phyloP scores from a whole-genome alignment of 1,140 invertebrate species.

The Hermetia illucens region DNA sequence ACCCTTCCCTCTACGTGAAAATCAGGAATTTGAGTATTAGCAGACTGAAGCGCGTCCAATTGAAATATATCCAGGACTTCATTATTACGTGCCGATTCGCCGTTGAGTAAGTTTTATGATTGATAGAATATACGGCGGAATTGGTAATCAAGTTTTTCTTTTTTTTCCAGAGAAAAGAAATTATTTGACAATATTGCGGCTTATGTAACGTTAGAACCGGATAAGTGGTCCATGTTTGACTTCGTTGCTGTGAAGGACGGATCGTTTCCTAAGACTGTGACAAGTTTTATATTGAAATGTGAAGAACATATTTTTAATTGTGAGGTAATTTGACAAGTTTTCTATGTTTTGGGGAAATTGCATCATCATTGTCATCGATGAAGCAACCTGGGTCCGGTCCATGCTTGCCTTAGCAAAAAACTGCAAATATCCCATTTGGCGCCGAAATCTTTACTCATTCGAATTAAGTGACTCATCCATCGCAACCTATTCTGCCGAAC shows the following conservation, averaged over 20 bases:
- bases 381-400: too few species aligned
- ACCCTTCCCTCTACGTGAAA: conserved; percentile 48
- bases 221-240: conserved; percentile 65
- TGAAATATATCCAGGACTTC: conserved; percentile 55
- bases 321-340: conserved; percentile 36
- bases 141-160: conserved; percentile 4
- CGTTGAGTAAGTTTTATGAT: conserved; percentile 33
- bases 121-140: neutral
- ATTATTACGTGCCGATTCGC: conserved; percentile 49
- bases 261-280: conserved; percentile 41
- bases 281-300: conserved; percentile 42
- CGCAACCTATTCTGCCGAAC: too few species aligned
- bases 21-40: conserved; percentile 45
- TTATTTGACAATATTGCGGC: conserved; percentile 39
- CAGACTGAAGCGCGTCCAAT: conserved; percentile 42
- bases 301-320: conserved; percentile 52
- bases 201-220: conserved; percentile 48
- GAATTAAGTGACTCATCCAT: too few species aligned
- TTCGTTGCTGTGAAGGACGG: conserved; percentile 52
- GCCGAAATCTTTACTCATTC: too few species aligned
- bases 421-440: too few species aligned
- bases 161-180: conserved; percentile 39
- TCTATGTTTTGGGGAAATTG: neutral
- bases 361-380: too few species aligned
- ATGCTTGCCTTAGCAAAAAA: too few species aligned